These are phyloP conservation scores for Loris lydekkerianus DNA, from an alignment of 2,797 vertebrate genomes.

Conservation along the genomic window DNA sequence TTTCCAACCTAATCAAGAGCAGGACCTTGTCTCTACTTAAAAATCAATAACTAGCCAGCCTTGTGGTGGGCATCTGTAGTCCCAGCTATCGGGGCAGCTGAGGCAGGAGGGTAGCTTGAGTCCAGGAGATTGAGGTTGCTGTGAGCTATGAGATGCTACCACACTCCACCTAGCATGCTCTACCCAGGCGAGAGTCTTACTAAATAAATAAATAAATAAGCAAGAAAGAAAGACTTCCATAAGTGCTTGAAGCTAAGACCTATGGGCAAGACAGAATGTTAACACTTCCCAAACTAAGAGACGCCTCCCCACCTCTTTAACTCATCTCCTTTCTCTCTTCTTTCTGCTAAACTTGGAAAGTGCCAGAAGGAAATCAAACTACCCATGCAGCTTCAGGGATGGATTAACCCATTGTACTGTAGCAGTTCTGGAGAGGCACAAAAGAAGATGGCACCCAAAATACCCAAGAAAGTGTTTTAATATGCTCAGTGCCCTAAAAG, in stretches of 20 bases:
- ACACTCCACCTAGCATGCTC: too few relatives aligned
- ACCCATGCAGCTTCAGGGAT: background rate
- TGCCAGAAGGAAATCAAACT: constrained; percentile 48
- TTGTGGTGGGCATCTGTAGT: too few relatives aligned
- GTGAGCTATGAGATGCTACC: too few relatives aligned
- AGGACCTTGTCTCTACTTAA: too few relatives aligned
- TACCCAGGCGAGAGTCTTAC: too few relatives aligned
- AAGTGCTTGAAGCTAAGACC: background rate
- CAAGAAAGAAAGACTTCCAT: background rate
- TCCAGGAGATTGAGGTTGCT: too few relatives aligned
- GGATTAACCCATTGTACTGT: background rate
- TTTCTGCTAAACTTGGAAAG: constrained; percentile 48
- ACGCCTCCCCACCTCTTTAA: background rate
- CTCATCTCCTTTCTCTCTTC: constrained; percentile 30
- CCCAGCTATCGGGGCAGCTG: too few relatives aligned
- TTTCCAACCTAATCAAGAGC: too few relatives aligned
- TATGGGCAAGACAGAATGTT: constrained; percentile 17
- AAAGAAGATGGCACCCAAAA: constrained; percentile 3
- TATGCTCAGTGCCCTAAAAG: background rate
- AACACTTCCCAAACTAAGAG: constrained; percentile 25
- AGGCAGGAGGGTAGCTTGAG: too few relatives aligned
- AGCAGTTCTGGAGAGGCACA: background rate
- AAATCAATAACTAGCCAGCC: too few relatives aligned
- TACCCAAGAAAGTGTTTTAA: background rate
- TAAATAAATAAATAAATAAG: too few relatives aligned